These are phyloP conservation scores for Dromius quadrimaculatus DNA, from an alignment of 2,888 invertebrate species.

Conservation along the genomic window DNA sequence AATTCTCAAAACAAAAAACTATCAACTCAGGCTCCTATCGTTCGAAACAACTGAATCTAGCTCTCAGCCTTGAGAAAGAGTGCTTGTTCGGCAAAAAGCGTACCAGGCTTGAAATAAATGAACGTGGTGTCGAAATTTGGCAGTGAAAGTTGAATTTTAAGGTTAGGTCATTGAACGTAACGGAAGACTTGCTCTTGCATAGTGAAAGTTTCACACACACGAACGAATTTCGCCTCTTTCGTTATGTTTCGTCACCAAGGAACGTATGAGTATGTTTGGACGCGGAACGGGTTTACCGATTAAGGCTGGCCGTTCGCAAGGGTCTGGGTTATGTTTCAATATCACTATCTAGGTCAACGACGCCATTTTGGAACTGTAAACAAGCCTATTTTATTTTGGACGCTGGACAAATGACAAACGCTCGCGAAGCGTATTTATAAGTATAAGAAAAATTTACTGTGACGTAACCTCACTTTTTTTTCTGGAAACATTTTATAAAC, in stretches of 20 bases:
- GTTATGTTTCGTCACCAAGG: slow-evolving; percentile 40
- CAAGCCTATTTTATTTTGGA: slow-evolving; percentile 3
- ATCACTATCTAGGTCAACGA: slow-evolving; percentile 51
- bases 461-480: too few species aligned
- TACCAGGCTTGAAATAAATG: slow-evolving; percentile 1
- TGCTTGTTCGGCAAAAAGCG: background rate
- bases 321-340: slow-evolving; percentile 53
- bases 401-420: too few species aligned
- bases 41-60: background rate
- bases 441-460: too few species aligned
- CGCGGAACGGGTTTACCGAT: slow-evolving; percentile 44
- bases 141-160: slow-evolving; percentile 52
- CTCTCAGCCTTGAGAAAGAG: slow-evolving; percentile 23
- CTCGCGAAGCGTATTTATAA: too few species aligned
- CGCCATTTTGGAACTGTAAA: slow-evolving; percentile 34
- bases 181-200: slow-evolving; percentile 37
- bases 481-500: too few species aligned
- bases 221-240: slow-evolving; percentile 15
- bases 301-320: slow-evolving; percentile 45
- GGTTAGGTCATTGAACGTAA: slow-evolving; percentile 53
- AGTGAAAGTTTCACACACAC: slow-evolving; percentile 45
- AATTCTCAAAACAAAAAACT: background rate
- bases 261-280: background rate
- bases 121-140: slow-evolving; percentile 45
- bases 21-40: background rate